Evolutionary conservation across 1,140 invertebrate species (phyloP).

Genomic region (Pentalonia nigronervosa): DNA sequence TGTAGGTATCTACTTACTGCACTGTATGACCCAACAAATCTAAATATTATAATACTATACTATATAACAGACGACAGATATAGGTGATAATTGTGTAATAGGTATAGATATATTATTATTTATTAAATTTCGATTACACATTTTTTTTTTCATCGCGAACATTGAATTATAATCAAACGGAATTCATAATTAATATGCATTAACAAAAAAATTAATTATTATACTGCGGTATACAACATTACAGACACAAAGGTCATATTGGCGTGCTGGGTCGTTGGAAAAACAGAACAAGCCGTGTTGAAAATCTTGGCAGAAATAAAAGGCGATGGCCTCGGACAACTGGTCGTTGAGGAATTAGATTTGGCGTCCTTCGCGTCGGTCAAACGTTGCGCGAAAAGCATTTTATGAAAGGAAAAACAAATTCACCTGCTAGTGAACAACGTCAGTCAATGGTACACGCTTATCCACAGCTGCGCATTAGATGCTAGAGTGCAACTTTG

Average conservation of each 20-base stretch:
- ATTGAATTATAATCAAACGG: not conserved
- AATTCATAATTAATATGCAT: not conserved
- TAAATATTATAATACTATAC: not conserved
- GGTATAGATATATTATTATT: not conserved
- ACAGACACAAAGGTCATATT: slow-evolving; percentile 69
- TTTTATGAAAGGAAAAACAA: slow-evolving; percentile 69
- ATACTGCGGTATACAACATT: not conserved
- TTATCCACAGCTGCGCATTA: no score
- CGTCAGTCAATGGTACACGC: slow-evolving; percentile 67
- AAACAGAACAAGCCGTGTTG: slow-evolving; percentile 66
- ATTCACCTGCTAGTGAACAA: slow-evolving; percentile 83
- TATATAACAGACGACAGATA: no score
- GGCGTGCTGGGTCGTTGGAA: slow-evolving; percentile 71
- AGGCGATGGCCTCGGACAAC: slow-evolving; percentile 65
- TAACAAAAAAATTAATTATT: not conserved
- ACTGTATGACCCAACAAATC: not conserved
- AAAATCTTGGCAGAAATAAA: slow-evolving; percentile 64
- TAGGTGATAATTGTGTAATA: not conserved
- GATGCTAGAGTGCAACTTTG: no score
- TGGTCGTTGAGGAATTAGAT: slow-evolving; percentile 73
- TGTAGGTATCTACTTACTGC: not conserved
- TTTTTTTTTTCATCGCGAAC: not conserved
- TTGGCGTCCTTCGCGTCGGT: slow-evolving; percentile 77
- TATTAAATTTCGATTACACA: not conserved
- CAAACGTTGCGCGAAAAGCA: slow-evolving; percentile 71